Evolutionary conservation across 2,113 vertebrate genomes (phyloP).

Genomic region (Argyrosomus japonicus): DNA sequence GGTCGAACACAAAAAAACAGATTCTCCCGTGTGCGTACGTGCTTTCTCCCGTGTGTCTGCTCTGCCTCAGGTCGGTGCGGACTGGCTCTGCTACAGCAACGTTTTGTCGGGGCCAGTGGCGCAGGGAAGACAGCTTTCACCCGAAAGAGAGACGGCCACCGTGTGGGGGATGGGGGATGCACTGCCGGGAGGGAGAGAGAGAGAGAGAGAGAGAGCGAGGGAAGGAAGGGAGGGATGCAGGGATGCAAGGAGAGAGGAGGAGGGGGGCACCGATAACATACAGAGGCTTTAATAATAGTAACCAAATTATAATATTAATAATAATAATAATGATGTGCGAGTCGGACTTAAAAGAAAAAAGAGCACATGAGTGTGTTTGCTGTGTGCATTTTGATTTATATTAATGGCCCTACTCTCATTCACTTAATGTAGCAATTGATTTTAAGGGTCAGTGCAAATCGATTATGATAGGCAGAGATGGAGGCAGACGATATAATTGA

Average conservation of each 20-base stretch:
- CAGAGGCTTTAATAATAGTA: conserved; percentile 30
- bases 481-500: background rate
- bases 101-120: conserved; percentile 74
- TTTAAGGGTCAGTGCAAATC: background rate
- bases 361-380: background rate
- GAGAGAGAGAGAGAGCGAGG: too few relatives aligned
- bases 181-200: conserved; percentile 67
- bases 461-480: background rate
- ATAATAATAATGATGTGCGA: background rate
- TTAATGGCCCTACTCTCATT: background rate
- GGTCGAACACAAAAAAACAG: conserved; percentile 48
- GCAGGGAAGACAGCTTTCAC: conserved; percentile 76
- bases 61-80: conserved; percentile 60
- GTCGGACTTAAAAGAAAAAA: background rate
- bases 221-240: conserved; percentile 27
- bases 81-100: conserved; percentile 68
- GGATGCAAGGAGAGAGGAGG: conserved; percentile 62
- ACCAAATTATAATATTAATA: background rate
- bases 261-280: conserved; percentile 39
- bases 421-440: background rate
- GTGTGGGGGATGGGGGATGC: conserved; percentile 83
- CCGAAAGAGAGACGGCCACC: conserved; percentile 69
- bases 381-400: background rate
- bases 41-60: conserved; percentile 44
- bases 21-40: conserved; percentile 21